Base-by-base conservation (phyloP, 2,888 invertebrate species). In the Machimus rusticus region DNA sequence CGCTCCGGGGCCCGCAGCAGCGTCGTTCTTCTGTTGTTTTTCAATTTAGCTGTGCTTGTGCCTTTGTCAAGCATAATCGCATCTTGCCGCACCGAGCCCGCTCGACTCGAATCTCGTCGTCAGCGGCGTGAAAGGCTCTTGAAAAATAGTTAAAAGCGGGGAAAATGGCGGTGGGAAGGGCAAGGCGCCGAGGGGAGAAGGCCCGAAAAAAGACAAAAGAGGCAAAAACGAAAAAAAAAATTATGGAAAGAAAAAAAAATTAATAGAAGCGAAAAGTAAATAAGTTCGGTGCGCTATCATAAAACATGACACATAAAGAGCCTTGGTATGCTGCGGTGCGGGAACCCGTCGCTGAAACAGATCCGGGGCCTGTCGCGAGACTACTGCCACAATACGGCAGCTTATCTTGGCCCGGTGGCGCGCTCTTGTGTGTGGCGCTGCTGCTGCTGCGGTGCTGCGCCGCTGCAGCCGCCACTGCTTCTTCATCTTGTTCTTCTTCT, bases 241-340 rank as follows among this genome's bases (percentile, higher is more conserved):
- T n/a, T n/a, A n/a, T 14, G 16, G 16, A 46, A 14, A 14, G 2
- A 16, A 46, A 46, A 46, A 46, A 16, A 12, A 46, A 46, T 12
- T 8, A 39, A 46, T 46, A 57, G 31, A 37, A 84, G 19, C 28
- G 39, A 57, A 39, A 84, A 84, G 84, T 84, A 84, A 84, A 84
- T 84, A 84, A 84, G 84, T 57, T 55, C 81, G 55, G 39, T 31
- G 37, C 66, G 84, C 84, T 74, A 84, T 84, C 84, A 84, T 84
- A 84, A 84, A 57, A 39, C 84, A 84, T 84, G 66, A 84, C 84
- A 84, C 51, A 84, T 66, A 74, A 84, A 46, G 39, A 84, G 39
- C 66, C 74, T 16, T 74, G 74, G 84, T 74, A 66, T 66, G 84
- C 74, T 57, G 74, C 39, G 66, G 19, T 74, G 66, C 84, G 39